Evolutionary conservation across 2,797 vertebrate genomes (phyloP).

Genomic region (Morelia viridis): DNA sequence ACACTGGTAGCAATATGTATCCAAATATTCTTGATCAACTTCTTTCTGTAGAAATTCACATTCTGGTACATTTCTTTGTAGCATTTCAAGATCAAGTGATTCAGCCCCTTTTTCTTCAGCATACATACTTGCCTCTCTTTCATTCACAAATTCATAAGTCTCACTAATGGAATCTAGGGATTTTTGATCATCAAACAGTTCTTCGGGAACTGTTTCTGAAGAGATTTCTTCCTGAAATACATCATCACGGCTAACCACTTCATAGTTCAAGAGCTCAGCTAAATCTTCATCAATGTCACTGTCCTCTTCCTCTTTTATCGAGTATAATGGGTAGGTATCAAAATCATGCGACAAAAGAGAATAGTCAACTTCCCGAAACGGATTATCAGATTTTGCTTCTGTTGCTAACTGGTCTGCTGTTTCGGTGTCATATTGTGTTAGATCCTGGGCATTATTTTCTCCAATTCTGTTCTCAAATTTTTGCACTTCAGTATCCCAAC

Average conservation of each 20-base stretch:
- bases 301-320: conserved; percentile 50
- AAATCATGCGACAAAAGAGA: conserved; percentile 36
- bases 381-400: conserved; percentile 2
- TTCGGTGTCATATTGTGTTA: not conserved
- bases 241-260: conserved; percentile 80
- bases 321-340: conserved; percentile 35
- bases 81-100: conserved; percentile 79
- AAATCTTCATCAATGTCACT: conserved; percentile 66
- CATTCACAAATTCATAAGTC: conserved; percentile 66
- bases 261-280: conserved; percentile 79
- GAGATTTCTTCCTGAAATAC: conserved; percentile 68
- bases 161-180: conserved; percentile 64
- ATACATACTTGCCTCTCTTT: conserved; percentile 64
- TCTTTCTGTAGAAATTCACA: conserved; percentile 69
- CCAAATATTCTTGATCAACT: conserved; percentile 77
- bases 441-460: not conserved
- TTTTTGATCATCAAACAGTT: conserved; percentile 67
- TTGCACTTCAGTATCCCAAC: conserved; percentile 2
- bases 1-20: conserved; percentile 88
- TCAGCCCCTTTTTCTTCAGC: conserved; percentile 81
- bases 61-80: conserved; percentile 64
- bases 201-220: conserved; percentile 64
- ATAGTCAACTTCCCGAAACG: conserved; percentile 68
- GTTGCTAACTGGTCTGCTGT: not conserved
- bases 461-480: not conserved